Conservation (phyloP, 1,140 invertebrate genomes). For the Hypothenemus hampei region DNA sequence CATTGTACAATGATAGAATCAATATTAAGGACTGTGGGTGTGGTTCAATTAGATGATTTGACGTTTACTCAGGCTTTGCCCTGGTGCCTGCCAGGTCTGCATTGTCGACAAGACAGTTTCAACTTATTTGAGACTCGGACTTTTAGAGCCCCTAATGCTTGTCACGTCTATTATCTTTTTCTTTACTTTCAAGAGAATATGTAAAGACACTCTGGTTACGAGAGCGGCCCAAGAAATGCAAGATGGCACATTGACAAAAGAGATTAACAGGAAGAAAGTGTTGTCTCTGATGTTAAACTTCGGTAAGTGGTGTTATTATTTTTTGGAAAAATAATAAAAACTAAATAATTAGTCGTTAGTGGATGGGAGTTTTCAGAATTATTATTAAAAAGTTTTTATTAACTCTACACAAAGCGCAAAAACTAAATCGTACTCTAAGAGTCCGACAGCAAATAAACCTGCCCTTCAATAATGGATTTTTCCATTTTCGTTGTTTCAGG, state of each 20-base stretch:
- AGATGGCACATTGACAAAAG: background rate
- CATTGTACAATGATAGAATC: constrained; percentile 9
- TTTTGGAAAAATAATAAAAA: too few relatives aligned
- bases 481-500: constrained; percentile 1
- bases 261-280: background rate
- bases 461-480: background rate
- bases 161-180: background rate
- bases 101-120: background rate
- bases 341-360: too few relatives aligned
- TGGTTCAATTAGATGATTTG: constrained; percentile 10
- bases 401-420: too few relatives aligned
- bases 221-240: background rate
- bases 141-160: constrained; percentile 16
- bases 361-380: too few relatives aligned
- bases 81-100: constrained; percentile 16
- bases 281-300: background rate
- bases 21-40: constrained; percentile 8
- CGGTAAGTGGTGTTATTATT: constrained; percentile 2
- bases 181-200: constrained; percentile 3
- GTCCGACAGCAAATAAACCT: too few relatives aligned
- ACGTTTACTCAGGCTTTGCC: background rate
- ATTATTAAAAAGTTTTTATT: too few relatives aligned
- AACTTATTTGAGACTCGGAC: background rate
- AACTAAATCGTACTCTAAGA: too few relatives aligned
- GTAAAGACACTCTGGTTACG: background rate